Base-by-base conservation (phyloP, 2,888 invertebrate genomes). In the Autographa gamma region DNA sequence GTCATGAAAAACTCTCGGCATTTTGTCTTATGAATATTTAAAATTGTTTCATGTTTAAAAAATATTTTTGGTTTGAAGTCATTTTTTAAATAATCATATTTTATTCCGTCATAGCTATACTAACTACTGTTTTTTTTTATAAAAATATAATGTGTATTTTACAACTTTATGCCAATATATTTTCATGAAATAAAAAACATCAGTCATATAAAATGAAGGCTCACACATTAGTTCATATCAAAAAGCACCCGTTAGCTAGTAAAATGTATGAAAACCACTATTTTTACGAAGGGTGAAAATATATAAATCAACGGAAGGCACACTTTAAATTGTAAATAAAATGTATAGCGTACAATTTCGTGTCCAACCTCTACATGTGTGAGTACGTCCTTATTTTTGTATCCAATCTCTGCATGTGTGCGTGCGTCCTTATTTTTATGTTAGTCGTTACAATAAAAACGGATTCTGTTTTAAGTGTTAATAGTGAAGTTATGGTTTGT, bases 241-340 rank as follows among this genome's bases (percentile, higher is more conserved):
- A 31, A 66, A 64, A 60, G 13, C 58, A 1, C 4, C 31, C 13
- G 48, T 56, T 48, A 14, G 34, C 13, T n/a, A n/a, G 19, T 34
- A 43, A 58, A 66, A 38, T 69, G 43, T 58, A 43, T 60, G n/a
- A 31, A 18, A 65, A 65, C 54, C n/a, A 9, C 48, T 65, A 48
- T 60, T 43, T 63, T 59, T 38, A 43, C 25, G 19, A 48, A 41
- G 11, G 41, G 4, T 52, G 32, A 9, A 54, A 66, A 63, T 43
- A 58, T 25, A 73, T 73, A 79, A 78, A 76, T 73, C 63, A 41
- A 34, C 7, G 9, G 4, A 18, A 11, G 25, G 18, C 34, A 5
- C 52, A 41, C 38, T 31, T 66, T 78, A 69, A 66, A 66, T 69
- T 62, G 43, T 48, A 43, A 66, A 66, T 56, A 66, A 63, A 63